phyloP scores from a whole-genome alignment of 1,140 invertebrate genomes.

The Drosophila tani region DNA sequence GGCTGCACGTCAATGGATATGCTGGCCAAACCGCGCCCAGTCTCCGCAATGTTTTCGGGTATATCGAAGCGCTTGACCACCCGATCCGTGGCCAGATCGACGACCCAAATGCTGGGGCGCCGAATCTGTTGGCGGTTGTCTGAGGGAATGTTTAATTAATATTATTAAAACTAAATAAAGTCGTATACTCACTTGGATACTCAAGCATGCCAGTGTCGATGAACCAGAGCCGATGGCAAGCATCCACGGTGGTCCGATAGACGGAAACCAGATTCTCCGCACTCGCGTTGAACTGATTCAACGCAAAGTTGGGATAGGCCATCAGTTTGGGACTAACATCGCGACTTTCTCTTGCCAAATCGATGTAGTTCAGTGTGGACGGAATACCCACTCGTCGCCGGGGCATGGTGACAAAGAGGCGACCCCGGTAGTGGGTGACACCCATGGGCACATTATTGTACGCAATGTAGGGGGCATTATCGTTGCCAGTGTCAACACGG shows the following conservation, averaged over 20 bases:
- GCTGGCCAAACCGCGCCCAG: constrained; percentile 87
- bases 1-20: constrained; percentile 88
- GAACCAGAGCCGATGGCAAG: constrained; percentile 90
- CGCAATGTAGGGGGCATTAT: constrained; percentile 62
- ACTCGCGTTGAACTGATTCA: constrained; percentile 86
- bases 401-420: constrained; percentile 90
- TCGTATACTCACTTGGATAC: constrained; percentile 62
- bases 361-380: constrained; percentile 89
- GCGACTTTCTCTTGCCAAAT: constrained; percentile 84
- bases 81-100: constrained; percentile 88
- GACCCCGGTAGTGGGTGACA: constrained; percentile 88
- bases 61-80: constrained; percentile 73
- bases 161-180: not conserved
- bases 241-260: constrained; percentile 89
- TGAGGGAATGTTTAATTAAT: constrained; percentile 41
- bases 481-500: constrained; percentile 13
- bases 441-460: constrained; percentile 91
- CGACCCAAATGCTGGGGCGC: constrained; percentile 88
- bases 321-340: constrained; percentile 86
- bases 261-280: constrained; percentile 87
- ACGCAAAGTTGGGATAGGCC: constrained; percentile 88
- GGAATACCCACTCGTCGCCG: constrained; percentile 89
- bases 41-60: constrained; percentile 70
- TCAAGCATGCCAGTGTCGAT: constrained; percentile 88
- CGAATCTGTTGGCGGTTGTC: constrained; percentile 87